Evolutionary conservation across 1,140 invertebrate genomes (phyloP), one percentile per base, ranked within the genome.

Genomic region (Leptonema lineaticorne): DNA sequence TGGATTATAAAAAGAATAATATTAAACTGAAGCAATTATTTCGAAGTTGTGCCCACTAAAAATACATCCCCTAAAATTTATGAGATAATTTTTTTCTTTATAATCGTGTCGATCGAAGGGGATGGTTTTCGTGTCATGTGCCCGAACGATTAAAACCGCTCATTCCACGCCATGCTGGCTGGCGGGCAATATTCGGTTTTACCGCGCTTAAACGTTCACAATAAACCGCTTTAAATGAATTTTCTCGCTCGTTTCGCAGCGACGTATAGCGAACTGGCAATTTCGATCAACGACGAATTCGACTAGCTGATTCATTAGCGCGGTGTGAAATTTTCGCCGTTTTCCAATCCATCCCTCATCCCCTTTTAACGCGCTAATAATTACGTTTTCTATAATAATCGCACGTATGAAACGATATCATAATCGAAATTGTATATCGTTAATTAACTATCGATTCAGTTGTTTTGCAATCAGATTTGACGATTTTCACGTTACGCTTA

Each of bases 381-480:
- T 53, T 53, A 53, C 50, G 24, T 53, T 53, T 53, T 26, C 50
- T 53, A 53, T 53, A 26, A 41, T 41, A n/a, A 53, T 24, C 22
- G 50, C 50, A 26, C 20, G 50, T 53, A n/a, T n/a, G n/a, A 53
- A 53, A 53, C 50, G 27, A 22, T 14, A 1, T 20, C 9, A 22
- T 53, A 26, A 53, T 53, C 50, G 20, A 53, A 26, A 53, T 53
- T 53, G 50, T 22, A 53, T 53, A 41, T n/a, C n/a, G n/a, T n/a
- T n/a, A n/a, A n/a, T n/a, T n/a, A n/a, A n/a, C n/a, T n/a, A n/a
- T n/a, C n/a, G n/a, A n/a, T n/a, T n/a, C n/a, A n/a, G n/a, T n/a
- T n/a, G n/a, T n/a, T n/a, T n/a, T n/a, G n/a, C n/a, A n/a, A n/a
- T n/a, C n/a, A n/a, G n/a, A n/a, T n/a, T n/a, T n/a, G n/a, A n/a